Base-by-base conservation (phyloP, 2,888 invertebrate species). In the Protonemura montana region DNA sequence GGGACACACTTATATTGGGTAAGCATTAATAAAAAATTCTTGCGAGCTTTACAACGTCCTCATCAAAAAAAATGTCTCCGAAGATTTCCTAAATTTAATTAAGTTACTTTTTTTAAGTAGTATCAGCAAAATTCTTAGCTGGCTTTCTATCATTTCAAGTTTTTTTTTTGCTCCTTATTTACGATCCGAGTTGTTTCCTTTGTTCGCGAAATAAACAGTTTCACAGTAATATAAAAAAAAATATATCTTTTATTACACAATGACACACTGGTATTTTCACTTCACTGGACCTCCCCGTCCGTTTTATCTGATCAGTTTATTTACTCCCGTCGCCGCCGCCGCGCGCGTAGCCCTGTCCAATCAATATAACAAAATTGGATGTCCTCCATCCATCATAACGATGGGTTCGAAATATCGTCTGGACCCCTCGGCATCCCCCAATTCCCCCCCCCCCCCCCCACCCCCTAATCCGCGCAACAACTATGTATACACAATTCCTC, bases 321-420 rank as follows among this genome's bases (percentile, higher is more conserved):
- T 81, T 81, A 30, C 81, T 81, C 30, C 27, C 30, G 7, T 81
- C 29, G 27, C 6, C 28, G 81, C n/a, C 59, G n/a, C n/a, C n/a
- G n/a, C n/a, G 35, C 35, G 35, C 35, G 35, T 28, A 27, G 5
- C 28, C 21, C 30, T 81, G 81, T 30, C 81, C 81, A 81, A 81
- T 81, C 81, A 81, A 81, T 81, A 81, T n/a, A 81, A 59, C 59
- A 30, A 81, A 81, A 81, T 81, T 81, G 81, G 81, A 81, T 30
- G 81, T 28, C 29, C 81, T n/a, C 25, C 81, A 81, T 81, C 81
- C 81, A 29, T 81, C 81, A 81, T 81, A 81, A 81, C 28, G 30
- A 81, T 81, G 81, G 81, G 30, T 30, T 81, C n/a, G 28, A 78
- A 78, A 78, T 28, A 59, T 59, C 59, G 21, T 59, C 21, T 1